Evolutionary conservation across 2,797 vertebrate species (phyloP).

Genomic region (Threskiornis aethiopicus): DNA sequence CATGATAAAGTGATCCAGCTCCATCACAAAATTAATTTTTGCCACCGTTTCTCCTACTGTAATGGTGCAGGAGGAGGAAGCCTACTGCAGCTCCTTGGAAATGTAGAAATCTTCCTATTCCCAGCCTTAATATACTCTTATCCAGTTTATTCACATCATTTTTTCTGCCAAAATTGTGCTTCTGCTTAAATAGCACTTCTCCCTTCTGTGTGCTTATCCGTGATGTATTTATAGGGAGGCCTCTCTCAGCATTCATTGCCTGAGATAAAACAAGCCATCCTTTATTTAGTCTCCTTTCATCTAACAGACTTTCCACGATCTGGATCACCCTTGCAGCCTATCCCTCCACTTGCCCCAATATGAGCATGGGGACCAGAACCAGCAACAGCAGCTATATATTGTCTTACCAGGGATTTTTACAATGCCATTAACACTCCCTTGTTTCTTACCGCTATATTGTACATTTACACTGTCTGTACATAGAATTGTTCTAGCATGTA

Average conservation of each 20-base stretch:
- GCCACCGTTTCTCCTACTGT: not conserved
- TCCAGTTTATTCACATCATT: conserved; percentile 16
- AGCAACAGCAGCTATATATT: not conserved
- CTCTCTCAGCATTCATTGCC: conserved; percentile 47
- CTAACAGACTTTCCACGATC: not conserved
- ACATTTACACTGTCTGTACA: not conserved
- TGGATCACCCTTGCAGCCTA: conserved; percentile 30
- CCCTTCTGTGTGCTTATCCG: conserved; percentile 29
- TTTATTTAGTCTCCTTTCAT: conserved; percentile 35
- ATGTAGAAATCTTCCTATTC: conserved; percentile 26
- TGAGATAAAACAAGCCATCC: conserved; percentile 31
- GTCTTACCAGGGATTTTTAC: not conserved
- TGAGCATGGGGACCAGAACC: not conserved
- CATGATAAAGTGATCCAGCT: not conserved
- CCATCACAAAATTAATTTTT: conserved; percentile 1
- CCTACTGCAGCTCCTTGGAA: conserved; percentile 13
- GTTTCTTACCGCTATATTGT: not conserved
- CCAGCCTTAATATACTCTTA: not conserved
- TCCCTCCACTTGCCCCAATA: not conserved
- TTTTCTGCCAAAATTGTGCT: conserved; percentile 42
- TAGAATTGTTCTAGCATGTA: not conserved
- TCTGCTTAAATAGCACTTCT: conserved; percentile 36
- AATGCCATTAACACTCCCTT: not conserved
- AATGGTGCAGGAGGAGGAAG: conserved; percentile 19
- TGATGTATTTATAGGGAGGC: conserved; percentile 58